phyloP scores from a whole-genome alignment of 2,113 vertebrate genomes.

The Uria lomvia region DNA sequence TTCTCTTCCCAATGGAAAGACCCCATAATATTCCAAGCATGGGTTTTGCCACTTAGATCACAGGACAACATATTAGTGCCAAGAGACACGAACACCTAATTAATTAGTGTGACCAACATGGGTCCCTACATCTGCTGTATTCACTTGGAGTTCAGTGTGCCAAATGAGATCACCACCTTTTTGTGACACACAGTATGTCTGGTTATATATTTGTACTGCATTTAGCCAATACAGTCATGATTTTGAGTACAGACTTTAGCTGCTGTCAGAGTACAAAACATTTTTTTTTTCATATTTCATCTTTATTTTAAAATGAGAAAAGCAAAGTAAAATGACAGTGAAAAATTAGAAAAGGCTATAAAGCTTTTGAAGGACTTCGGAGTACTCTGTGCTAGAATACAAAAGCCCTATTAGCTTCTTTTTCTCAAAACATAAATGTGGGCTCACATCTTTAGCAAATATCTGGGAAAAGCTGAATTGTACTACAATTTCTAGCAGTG shows the following conservation, averaged over 20 bases:
- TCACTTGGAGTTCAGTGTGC: not conserved
- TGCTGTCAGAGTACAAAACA: not conserved
- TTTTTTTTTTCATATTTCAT: not conserved
- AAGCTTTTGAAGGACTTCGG: not conserved
- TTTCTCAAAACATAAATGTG: not conserved
- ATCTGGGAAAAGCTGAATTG: not conserved
- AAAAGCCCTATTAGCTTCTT: not conserved
- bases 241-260: not conserved
- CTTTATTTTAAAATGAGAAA: not conserved
- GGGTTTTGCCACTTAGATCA: fast-evolving
- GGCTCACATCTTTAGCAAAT: not conserved
- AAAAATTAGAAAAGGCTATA: not conserved
- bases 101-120: not conserved
- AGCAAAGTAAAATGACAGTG: not conserved
- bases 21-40: not conserved
- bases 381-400: not conserved
- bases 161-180: not conserved
- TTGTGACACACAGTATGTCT: not conserved
- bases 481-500: not conserved
- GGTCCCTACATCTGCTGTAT: not conserved
- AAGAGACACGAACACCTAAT: not conserved
- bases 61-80: not conserved
- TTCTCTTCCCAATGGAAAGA: not conserved
- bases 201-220: not conserved
- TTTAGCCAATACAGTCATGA: not conserved